These are phyloP conservation scores for Leptinotarsa tumamoca DNA, from an alignment of 2,888 invertebrate genomes.

Conservation along the genomic window DNA sequence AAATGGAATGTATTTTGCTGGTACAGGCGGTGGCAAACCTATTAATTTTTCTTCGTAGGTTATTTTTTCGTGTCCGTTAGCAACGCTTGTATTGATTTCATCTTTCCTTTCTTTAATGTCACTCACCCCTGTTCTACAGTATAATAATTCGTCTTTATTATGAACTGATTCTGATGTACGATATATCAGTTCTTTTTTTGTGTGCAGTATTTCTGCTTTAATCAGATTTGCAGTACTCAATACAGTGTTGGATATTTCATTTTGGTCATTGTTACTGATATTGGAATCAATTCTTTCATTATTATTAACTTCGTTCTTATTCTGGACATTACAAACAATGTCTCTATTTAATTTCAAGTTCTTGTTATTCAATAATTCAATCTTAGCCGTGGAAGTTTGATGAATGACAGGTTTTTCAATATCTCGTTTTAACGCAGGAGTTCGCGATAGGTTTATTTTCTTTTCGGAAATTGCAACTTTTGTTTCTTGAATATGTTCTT, in stretches of 20 bases:
- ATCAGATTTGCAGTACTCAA: constrained; percentile 46
- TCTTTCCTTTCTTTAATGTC: constrained; percentile 43
- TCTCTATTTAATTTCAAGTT: constrained; percentile 57
- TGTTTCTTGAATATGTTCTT: constrained; percentile 45
- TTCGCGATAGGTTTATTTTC: constrained; percentile 66
- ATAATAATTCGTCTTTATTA: constrained; percentile 44
- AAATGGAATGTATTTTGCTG: constrained; percentile 47
- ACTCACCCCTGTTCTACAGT: constrained; percentile 29
- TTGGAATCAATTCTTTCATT: constrained; percentile 36
- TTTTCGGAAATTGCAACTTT: constrained; percentile 55
- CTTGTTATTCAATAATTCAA: constrained; percentile 61
- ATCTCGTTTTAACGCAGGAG: constrained; percentile 75
- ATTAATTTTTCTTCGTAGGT: constrained; percentile 35
- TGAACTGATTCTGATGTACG: background rate
- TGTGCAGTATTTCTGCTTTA: constrained; percentile 45
- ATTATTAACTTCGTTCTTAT: constrained; percentile 45
- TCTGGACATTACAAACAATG: constrained; percentile 44
- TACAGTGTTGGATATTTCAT: constrained; percentile 39
- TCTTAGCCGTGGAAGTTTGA: constrained; percentile 63
- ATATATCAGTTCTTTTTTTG: constrained; percentile 24
- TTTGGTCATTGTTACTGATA: constrained; percentile 20
- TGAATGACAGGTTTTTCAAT: constrained; percentile 77
- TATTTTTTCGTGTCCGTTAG: constrained; percentile 39
- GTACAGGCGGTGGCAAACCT: constrained; percentile 41
- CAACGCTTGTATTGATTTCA: constrained; percentile 46